A percentile compares a stretch with the other conserved stretches of the same genome.
Conservation (phyloP, 2,113 vertebrate genomes). For the Nothobranchius kuhntae region DNA sequence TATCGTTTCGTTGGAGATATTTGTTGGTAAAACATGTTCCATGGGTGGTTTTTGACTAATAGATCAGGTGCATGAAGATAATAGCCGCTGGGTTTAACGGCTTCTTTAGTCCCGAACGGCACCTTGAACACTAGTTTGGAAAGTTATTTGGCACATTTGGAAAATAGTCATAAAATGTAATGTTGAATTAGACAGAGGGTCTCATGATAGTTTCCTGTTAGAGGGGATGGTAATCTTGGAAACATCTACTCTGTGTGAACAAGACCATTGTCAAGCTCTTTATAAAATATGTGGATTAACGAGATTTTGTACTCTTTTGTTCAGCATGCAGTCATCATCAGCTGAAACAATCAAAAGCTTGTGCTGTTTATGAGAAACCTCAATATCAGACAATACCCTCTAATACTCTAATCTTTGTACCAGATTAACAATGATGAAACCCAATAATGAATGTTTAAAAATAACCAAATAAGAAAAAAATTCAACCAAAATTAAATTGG, state of each 20-base stretch:
- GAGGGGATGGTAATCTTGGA: background rate
- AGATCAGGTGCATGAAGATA: slow-evolving; percentile 43
- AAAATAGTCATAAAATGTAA: slow-evolving; percentile 6
- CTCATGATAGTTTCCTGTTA: background rate
- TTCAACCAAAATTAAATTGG: slow-evolving; percentile 21
- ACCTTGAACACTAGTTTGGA: slow-evolving; percentile 19
- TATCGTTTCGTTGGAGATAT: slow-evolving; percentile 54
- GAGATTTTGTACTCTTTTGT: slow-evolving; percentile 31
- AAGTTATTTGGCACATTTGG: slow-evolving; percentile 8
- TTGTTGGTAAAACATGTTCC: slow-evolving; percentile 52
- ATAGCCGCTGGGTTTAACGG: slow-evolving; percentile 25
- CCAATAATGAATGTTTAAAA: slow-evolving; percentile 52
- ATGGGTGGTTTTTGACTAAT: slow-evolving; percentile 58
- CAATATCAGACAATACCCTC: slow-evolving; percentile 68
- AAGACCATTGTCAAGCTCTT: background rate
- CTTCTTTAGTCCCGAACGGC: slow-evolving; percentile 17
- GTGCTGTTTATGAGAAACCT: slow-evolving; percentile 74
- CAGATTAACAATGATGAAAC: slow-evolving; percentile 66
- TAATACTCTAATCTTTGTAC: slow-evolving; percentile 73
- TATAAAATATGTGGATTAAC: slow-evolving; percentile 16
- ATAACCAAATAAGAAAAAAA: slow-evolving; percentile 35
- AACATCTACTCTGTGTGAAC: slow-evolving; percentile 7
- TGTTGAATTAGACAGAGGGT: slow-evolving; percentile 17
- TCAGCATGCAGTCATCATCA: slow-evolving; percentile 43
- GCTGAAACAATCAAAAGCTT: slow-evolving; percentile 73